Evolutionary conservation across 2,888 invertebrate species (phyloP), one percentile per base, ranked within the genome.

Genomic region (Scaptomyza parva): DNA sequence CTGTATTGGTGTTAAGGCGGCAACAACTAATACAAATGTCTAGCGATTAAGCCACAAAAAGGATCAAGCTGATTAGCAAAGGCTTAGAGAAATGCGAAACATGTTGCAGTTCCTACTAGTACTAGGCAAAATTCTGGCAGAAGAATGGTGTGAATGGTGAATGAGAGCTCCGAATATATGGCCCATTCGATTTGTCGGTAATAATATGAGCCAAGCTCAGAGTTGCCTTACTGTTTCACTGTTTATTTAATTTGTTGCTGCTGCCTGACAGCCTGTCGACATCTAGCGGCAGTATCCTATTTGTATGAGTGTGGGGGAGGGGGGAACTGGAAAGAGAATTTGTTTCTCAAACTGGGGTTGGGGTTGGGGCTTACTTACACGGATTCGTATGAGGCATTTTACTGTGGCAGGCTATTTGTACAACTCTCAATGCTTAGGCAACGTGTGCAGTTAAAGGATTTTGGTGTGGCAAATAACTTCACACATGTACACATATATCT

Each of bases 51-150:
- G 76, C 78, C 83, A 78, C 79, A 76, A 76, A 83, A 82, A 73
- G 89, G 84, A 89, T 89, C 88, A 88, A 68, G 52, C 80, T 89
- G 89, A 88, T 88, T 89, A 88, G 89, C 82, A 86, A 76, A 71
- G 84, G 80, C 86, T 86, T 88, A 82, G 59, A 37, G 48, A 69
- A 62, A 62, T 62, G 70, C 51, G 60, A 67, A 70, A 63, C 35
- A 52, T 41, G 40, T 43, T 72, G 68, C 55, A 55, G 37, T 35
- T 66, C 37, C 44, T 24, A 6, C 14, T 7, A 37, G 17, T 17
- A 30, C 45, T 18, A 18, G 41, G 30, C 30, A 14, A 47, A 33
- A 1, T 9, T 35, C 39, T 12, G 41, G 3, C 55, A 24, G 12
- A 24, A 24, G 22, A 12, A 39, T 60, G 17, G 26, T 24, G 9